Evolutionary conservation across 2,888 invertebrate genomes (phyloP), one percentile per base, ranked within the genome.

Genomic region (Rhagonycha fulva): DNA sequence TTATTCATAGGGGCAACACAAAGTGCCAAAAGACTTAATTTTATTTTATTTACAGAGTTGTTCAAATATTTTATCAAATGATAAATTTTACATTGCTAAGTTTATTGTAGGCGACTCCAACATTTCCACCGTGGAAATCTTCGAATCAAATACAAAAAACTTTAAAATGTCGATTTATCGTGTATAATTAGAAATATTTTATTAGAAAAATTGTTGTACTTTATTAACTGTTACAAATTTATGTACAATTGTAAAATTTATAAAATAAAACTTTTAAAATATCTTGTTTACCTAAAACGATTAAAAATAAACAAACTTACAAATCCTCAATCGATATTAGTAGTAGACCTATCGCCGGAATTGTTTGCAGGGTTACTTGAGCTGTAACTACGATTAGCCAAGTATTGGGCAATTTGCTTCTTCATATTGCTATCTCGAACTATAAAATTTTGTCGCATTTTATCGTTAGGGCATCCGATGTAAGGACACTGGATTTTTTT

Each of bases 351-450:
- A 47, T 47, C 9, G 47, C 1, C n/a, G 7, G 47, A 32, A 32
- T 11, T 11, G 10, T 4, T 12, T 4, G 11, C 12, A 63, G 14
- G 2, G 24, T 24, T 24, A 2, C 24, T 5, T 12, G n/a, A 32
- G 10, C n/a, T 23, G 11, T 23, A 9, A 24, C 14, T 11, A 4
- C 9, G 3, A 66, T 66, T 78, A 19, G 71, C 70, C 32, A 75
- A 68, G 62, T 75, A 78, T 7, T 61, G 28, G 19, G 76, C 70
- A 71, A 80, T 80, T 70, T 76, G 77, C 23, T 77, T 60, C 68
- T 76, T 77, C 32, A 80, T 67, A 10, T 19, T 61, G 14, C 75
- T 30, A 63, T 80, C 80, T 63, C 63, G 68, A 68, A 76, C 47
- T 61, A 80, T 68, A 32, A 60, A 61, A 5, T 47, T 30, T 11